phyloP scores from a whole-genome alignment of 1,140 invertebrate genomes.

The Anoplophora glabripennis region DNA sequence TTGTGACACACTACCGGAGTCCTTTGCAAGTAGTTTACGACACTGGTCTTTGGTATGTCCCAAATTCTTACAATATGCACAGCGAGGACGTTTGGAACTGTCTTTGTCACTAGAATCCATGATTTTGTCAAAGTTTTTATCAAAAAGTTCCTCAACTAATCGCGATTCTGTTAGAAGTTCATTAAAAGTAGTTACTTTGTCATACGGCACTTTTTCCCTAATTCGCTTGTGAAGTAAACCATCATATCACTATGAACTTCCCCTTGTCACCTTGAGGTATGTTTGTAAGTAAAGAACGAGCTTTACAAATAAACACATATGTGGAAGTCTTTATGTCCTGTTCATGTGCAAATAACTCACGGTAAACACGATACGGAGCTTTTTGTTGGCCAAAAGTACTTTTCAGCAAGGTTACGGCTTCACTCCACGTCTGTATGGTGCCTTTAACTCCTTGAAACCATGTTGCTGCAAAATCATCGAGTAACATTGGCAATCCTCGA shows the following conservation, averaged over 20 bases:
- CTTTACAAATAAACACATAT: background rate
- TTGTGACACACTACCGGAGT: too few relatives aligned
- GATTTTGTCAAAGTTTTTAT: background rate
- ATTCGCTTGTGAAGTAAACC: background rate
- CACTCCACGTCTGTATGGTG: background rate
- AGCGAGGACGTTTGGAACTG: too few relatives aligned
- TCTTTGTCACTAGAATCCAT: background rate
- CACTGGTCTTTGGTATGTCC: slow-evolving; percentile 2
- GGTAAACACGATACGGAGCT: background rate
- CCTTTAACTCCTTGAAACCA: slow-evolving; percentile 18
- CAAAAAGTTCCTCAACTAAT: background rate
- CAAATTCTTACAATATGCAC: background rate
- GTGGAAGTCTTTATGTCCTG: slow-evolving; percentile 1
- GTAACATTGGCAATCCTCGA: slow-evolving; percentile 6
- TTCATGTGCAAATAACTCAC: background rate
- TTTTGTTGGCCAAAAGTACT: background rate
- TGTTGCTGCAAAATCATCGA: slow-evolving; percentile 9
- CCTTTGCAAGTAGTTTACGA: background rate
- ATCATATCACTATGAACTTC: background rate
- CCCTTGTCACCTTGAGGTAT: too few relatives aligned
- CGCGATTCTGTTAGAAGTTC: background rate
- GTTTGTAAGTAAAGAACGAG: background rate
- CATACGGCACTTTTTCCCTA: background rate
- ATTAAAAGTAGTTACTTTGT: slow-evolving; percentile 3
- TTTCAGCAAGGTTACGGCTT: background rate